Conservation (phyloP, 2,797 vertebrate species). For the Ctenopoma multispine region DNA sequence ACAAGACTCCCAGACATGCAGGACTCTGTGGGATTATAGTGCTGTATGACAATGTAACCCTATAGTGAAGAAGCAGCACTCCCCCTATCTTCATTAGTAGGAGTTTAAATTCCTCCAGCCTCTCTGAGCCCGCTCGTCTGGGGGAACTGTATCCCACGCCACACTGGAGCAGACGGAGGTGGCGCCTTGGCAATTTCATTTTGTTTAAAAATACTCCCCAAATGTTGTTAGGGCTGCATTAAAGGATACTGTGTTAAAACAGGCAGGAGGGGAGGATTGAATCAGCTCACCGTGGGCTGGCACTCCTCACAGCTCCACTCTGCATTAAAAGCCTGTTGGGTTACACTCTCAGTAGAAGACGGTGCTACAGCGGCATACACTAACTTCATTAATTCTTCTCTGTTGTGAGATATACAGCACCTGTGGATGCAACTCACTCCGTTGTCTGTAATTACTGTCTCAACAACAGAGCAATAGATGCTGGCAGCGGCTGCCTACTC, state of each 20-base stretch:
- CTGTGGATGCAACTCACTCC: slow-evolving; percentile 78
- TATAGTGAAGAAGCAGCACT: slow-evolving; percentile 73
- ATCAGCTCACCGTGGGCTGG: slow-evolving; percentile 83
- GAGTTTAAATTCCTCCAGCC: slow-evolving; percentile 81
- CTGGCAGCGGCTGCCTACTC: slow-evolving; percentile 34
- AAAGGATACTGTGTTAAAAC: slow-evolving; percentile 94
- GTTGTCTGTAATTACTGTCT: slow-evolving; percentile 76
- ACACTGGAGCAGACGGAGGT: slow-evolving; percentile 86
- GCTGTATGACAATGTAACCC: slow-evolving; percentile 78
- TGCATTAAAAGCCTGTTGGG: slow-evolving; percentile 90
- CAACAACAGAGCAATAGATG: slow-evolving; percentile 72
- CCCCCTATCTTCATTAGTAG: slow-evolving; percentile 78
- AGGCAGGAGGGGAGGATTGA: slow-evolving; percentile 87
- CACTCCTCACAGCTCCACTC: slow-evolving; percentile 87
- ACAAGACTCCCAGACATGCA: slow-evolving; percentile 27
- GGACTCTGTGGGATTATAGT: slow-evolving; percentile 59
- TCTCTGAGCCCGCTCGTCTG: slow-evolving; percentile 68
- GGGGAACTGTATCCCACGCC: slow-evolving; percentile 87
- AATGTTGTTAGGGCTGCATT: slow-evolving; percentile 98
- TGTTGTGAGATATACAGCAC: slow-evolving; percentile 81
- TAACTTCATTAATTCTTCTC: slow-evolving; percentile 83
- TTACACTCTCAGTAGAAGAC: slow-evolving; percentile 88
- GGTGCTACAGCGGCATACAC: slow-evolving; percentile 78
- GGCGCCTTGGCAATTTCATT: slow-evolving; percentile 98
- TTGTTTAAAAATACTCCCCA: slow-evolving; percentile 97